phyloP scores from a whole-genome alignment of 1,140 invertebrate genomes.

The Drosophila albomicans region DNA sequence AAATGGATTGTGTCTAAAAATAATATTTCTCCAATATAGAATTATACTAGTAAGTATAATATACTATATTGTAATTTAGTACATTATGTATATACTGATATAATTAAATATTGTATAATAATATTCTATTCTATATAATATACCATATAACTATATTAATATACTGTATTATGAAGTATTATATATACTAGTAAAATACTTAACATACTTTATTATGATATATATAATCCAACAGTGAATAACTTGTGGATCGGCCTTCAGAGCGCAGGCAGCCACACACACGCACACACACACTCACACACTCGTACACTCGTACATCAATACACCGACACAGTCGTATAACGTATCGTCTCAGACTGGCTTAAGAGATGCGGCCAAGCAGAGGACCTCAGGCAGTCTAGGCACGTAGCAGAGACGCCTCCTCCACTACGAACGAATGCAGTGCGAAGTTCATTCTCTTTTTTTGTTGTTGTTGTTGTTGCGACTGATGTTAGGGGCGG shows the following conservation, averaged over 20 bases:
- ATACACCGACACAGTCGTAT: background rate
- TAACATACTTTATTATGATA: no score
- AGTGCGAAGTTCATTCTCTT: constrained; percentile 55
- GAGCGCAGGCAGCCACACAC: constrained; percentile 3
- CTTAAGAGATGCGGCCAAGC: constrained; percentile 45
- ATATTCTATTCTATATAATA: no score
- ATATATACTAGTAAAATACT: no score
- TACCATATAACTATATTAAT: no score
- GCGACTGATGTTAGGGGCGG: background rate
- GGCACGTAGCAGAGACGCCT: constrained; percentile 52
- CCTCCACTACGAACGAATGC: constrained; percentile 33
- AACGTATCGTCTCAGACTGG: constrained; percentile 28
- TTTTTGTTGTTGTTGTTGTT: background rate
- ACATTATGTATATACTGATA: no score
- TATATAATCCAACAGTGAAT: background rate
- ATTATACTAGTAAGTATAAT: no score
- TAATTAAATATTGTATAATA: no score
- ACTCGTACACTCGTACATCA: background rate
- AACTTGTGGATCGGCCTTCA: constrained; percentile 18
- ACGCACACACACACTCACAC: background rate
- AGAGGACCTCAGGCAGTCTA: constrained; percentile 50
- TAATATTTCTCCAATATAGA: no score
- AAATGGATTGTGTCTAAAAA: no score
- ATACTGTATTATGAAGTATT: no score
- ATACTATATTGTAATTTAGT: no score